phyloP scores from a whole-genome alignment of 2,797 vertebrate genomes.

The Cirrhinus molitorella region DNA sequence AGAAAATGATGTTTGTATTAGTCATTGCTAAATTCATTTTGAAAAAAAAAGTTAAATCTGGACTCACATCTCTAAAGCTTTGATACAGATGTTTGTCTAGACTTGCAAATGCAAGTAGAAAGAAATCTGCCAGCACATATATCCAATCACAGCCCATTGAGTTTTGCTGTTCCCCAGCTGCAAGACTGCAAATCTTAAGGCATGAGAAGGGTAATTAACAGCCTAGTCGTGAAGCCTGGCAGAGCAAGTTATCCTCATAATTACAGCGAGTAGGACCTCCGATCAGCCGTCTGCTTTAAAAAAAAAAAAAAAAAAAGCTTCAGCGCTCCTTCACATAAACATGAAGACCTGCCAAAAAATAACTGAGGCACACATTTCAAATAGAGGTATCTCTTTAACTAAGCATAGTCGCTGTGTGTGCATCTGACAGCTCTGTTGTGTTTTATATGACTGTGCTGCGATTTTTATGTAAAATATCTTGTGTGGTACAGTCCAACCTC shows the following conservation, averaged over 20 bases:
- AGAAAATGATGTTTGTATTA: background rate
- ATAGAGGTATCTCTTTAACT: conserved; percentile 30
- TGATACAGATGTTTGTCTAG: conserved; percentile 32
- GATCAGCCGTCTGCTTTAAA: conserved; percentile 25
- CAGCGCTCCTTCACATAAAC: conserved; percentile 10
- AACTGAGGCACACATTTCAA: conserved; percentile 1
- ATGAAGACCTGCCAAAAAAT: conserved; percentile 33
- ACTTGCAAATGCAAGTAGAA: conserved; percentile 34
- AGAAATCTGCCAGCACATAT: conserved; percentile 15
- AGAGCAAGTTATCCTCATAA: conserved; percentile 56
- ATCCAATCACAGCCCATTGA: conserved; percentile 54
- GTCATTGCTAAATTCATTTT: background rate
- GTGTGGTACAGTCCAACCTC: background rate
- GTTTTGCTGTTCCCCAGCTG: conserved; percentile 53
- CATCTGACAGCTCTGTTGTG: conserved; percentile 6
- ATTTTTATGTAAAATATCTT: background rate
- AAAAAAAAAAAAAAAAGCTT: conserved; percentile 6
- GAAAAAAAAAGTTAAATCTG: background rate
- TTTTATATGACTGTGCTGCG: background rate
- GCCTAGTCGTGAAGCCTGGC: conserved; percentile 48
- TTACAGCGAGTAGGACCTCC: conserved; percentile 50
- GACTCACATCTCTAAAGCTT: background rate
- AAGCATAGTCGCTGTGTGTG: background rate
- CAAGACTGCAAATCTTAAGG: conserved; percentile 53
- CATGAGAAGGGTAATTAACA: conserved; percentile 62